These are phyloP conservation scores for Brachypodius melanocephalos DNA, from an alignment of 2,113 vertebrate species.

Conservation along the genomic window DNA sequence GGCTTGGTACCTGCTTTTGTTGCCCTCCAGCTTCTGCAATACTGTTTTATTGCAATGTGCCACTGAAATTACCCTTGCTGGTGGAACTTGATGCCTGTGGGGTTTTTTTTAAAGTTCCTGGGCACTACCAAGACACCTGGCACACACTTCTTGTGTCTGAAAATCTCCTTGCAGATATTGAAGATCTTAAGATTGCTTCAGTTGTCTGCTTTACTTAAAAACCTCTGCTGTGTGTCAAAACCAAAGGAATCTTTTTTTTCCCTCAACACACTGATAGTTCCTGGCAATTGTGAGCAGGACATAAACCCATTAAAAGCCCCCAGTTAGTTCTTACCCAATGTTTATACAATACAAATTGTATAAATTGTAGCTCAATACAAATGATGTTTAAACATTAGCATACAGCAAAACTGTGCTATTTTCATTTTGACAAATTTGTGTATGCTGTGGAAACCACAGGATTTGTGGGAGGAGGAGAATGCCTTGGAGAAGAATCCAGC, in stretches of 20 bases:
- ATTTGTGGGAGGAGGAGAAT: neutral
- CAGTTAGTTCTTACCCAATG: slow-evolving; percentile 2
- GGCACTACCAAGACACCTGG: neutral
- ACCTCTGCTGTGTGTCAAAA: neutral
- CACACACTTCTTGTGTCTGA: neutral
- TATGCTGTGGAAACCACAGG: neutral
- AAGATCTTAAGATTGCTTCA: neutral
- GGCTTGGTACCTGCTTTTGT: neutral
- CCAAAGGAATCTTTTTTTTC: neutral
- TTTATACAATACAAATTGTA: neutral
- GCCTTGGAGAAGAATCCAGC: neutral
- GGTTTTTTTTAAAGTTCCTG: neutral
- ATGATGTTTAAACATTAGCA: slow-evolving; percentile 3
- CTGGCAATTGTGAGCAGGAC: neutral
- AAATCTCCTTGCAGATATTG: slow-evolving; percentile 11
- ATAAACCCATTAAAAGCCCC: neutral
- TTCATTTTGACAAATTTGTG: neutral
- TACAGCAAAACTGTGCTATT: neutral
- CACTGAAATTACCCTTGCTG: neutral
- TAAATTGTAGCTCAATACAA: neutral
- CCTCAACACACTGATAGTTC: neutral
- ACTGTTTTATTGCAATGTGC: neutral
- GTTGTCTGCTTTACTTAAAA: neutral
- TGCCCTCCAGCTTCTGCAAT: neutral
- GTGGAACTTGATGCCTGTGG: neutral